Evolutionary conservation across 2,797 vertebrate genomes (phyloP).

Genomic region (Micrastur ruficollis): DNA sequence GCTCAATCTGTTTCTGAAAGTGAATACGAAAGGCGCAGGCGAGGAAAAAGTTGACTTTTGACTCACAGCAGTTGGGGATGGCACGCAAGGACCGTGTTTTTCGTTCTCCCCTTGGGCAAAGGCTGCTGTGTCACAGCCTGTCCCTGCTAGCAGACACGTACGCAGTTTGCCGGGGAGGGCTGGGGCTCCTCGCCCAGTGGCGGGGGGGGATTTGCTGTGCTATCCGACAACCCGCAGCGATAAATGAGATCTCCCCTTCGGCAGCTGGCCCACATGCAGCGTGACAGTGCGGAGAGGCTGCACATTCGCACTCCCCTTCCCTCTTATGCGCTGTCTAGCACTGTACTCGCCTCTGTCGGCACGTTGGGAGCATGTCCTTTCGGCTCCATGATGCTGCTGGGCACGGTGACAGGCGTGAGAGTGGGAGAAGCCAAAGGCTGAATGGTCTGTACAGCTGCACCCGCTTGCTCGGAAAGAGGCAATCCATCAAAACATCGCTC

Average conservation of each 20-base stretch:
- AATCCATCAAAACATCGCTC: background rate
- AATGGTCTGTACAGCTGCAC: fast-evolving
- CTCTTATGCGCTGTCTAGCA: fast-evolving
- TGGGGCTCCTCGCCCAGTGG: background rate
- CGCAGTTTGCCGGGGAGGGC: background rate
- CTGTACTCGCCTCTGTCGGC: background rate
- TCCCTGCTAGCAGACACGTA: conserved; percentile 6
- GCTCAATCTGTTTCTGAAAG: background rate
- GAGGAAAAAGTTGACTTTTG: background rate
- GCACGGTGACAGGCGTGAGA: fast-evolving
- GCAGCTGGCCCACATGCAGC: background rate
- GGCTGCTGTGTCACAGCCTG: background rate
- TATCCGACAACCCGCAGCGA: background rate
- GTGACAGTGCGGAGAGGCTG: fast-evolving
- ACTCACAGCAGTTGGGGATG: background rate
- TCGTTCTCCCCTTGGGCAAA: background rate
- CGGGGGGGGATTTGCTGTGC: background rate
- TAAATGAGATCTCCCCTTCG: background rate
- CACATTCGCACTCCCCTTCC: background rate
- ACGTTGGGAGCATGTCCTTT: fast-evolving
- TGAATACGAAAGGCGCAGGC: fast-evolving
- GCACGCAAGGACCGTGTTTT: background rate
- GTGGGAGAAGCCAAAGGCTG: fast-evolving
- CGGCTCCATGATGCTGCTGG: fast-evolving
- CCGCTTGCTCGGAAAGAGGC: background rate